These are phyloP conservation scores for Abrostola triplasia DNA, from an alignment of 2,888 invertebrate genomes.

Conservation along the genomic window DNA sequence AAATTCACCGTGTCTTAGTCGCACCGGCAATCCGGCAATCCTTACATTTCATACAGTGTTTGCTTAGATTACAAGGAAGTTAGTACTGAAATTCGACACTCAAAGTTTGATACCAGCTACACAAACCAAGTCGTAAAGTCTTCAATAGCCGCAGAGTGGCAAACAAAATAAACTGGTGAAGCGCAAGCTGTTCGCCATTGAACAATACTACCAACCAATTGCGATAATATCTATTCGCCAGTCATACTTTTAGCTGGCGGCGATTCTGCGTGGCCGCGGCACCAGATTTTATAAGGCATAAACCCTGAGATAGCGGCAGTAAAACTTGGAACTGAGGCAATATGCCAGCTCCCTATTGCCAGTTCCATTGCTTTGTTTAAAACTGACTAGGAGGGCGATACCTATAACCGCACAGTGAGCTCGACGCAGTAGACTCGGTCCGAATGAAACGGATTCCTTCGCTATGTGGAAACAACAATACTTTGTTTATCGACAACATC, in stretches of 20 bases:
- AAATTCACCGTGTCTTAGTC: not conserved
- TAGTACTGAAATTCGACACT: slow-evolving; percentile 45
- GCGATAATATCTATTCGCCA: slow-evolving; percentile 73
- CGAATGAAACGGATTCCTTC: slow-evolving; percentile 26
- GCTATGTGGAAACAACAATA: slow-evolving; percentile 26
- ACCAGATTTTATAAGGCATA: slow-evolving; percentile 84
- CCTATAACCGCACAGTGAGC: slow-evolving; percentile 47
- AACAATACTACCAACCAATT: slow-evolving; percentile 72
- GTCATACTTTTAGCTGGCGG: slow-evolving; percentile 73
- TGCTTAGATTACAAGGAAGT: slow-evolving; percentile 32
- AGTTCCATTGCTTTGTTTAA: slow-evolving; percentile 79
- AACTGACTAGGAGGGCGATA: slow-evolving; percentile 74
- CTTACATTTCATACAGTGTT: slow-evolving; percentile 14
- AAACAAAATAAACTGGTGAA: slow-evolving; percentile 61
- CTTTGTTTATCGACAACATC: slow-evolving; percentile 32
- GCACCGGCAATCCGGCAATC: too few species aligned
- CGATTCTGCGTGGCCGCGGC: slow-evolving; percentile 71
- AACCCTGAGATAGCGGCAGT: slow-evolving; percentile 82
- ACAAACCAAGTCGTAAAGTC: slow-evolving; percentile 60
- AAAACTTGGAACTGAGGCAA: slow-evolving; percentile 82
- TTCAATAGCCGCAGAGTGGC: slow-evolving; percentile 54
- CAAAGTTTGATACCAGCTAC: slow-evolving; percentile 52
- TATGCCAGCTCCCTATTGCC: slow-evolving; percentile 81
- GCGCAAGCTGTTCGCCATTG: slow-evolving; percentile 58
- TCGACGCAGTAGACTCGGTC: slow-evolving; percentile 19